Percentiles rank a stretch among this genome's conserved stretches.
Conservation (phyloP, 2,797 vertebrate genomes). For the Rhadinocentrus ornatus region DNA sequence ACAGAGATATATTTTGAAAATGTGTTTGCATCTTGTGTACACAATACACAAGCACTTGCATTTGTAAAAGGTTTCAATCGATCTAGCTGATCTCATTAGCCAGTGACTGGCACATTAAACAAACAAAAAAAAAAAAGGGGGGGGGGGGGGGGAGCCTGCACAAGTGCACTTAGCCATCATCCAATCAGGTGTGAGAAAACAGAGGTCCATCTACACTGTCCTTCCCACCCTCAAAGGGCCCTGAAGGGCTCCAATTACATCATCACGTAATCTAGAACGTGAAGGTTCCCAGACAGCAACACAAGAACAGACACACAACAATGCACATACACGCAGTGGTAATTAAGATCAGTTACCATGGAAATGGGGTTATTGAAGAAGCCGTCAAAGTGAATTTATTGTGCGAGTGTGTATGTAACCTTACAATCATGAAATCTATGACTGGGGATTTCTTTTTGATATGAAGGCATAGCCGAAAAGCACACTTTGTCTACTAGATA, state of each 20-base stretch:
- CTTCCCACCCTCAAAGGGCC: constrained; percentile 57
- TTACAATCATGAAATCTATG: constrained; percentile 39
- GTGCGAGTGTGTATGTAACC: constrained; percentile 17
- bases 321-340: constrained; percentile 33
- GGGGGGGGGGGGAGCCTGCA: constrained; percentile 41
- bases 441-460: constrained; percentile 27
- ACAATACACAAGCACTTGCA: constrained; percentile 64
- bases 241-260: constrained; percentile 72
- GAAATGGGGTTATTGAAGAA: constrained; percentile 69
- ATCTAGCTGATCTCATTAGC: constrained; percentile 76
- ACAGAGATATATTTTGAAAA: constrained; percentile 38
- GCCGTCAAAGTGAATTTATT: constrained; percentile 66
- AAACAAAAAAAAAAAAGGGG: constrained; percentile 4
- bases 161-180: constrained; percentile 54
- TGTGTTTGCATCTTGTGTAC: constrained; percentile 55
- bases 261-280: constrained; percentile 70
- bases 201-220: constrained; percentile 51
- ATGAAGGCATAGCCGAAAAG: constrained; percentile 8
- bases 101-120: constrained; percentile 72
- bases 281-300: constrained; percentile 68
- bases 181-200: constrained; percentile 71
- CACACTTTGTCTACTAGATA: constrained; percentile 30
- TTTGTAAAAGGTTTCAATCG: constrained; percentile 76
- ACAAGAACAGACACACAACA: constrained; percentile 33
- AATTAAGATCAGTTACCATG: constrained; percentile 79